Evolutionary conservation across 2,797 vertebrate genomes (phyloP).

Genomic region (Sebastes matsubarae): DNA sequence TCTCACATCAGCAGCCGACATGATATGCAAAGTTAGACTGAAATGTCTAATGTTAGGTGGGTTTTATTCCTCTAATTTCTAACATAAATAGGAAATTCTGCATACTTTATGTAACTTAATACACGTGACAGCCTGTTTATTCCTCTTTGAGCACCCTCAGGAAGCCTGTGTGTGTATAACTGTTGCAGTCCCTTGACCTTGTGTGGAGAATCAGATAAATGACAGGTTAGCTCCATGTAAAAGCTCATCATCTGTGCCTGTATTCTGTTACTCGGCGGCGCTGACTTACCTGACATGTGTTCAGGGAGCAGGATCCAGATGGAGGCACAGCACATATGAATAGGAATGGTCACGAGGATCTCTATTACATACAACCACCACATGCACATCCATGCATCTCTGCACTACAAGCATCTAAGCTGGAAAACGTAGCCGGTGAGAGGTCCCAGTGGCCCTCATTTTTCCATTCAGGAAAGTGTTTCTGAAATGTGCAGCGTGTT

Average conservation of each 20-base stretch:
- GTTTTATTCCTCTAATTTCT: not conserved
- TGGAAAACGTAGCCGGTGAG: constrained; percentile 28
- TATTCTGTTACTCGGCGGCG: constrained; percentile 80
- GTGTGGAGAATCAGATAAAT: constrained; percentile 60
- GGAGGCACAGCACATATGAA: constrained; percentile 60
- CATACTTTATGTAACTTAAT: constrained; percentile 31
- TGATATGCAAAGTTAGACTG: not conserved
- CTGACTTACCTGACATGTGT: constrained; percentile 73
- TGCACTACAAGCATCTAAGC: constrained; percentile 10
- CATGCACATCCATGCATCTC: constrained; percentile 11
- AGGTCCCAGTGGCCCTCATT: not conserved
- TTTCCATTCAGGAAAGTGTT: constrained; percentile 55
- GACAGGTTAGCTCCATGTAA: constrained; percentile 54
- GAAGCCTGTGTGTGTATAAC: constrained; percentile 22
- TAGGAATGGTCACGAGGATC: constrained; percentile 50
- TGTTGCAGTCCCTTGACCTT: constrained; percentile 18
- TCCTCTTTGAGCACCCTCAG: not conserved
- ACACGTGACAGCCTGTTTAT: constrained; percentile 25
- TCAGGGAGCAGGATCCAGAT: constrained; percentile 75
- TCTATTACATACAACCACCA: constrained; percentile 14
- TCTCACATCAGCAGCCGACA: constrained; percentile 12
- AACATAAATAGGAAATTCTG: constrained; percentile 17
- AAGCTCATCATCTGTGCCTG: constrained; percentile 75
- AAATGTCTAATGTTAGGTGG: not conserved
- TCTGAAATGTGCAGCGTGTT: constrained; percentile 25